phyloP scores from a whole-genome alignment of 2,797 vertebrate genomes.

The Scyliorhinus canicula region DNA sequence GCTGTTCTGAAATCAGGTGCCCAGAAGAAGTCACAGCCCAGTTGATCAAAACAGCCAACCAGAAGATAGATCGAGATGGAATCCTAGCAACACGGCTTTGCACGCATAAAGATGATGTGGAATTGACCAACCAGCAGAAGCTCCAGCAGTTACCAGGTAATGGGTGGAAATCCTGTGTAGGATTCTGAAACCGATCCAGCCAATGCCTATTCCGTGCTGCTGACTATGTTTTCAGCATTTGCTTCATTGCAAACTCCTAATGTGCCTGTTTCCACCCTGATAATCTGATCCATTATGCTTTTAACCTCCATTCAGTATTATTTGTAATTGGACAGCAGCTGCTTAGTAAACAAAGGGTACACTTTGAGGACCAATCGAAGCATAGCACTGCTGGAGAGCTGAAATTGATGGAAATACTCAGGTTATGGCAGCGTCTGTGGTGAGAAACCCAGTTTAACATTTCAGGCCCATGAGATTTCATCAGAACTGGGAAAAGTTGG shows the following conservation, averaged over 20 bases:
- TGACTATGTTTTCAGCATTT: not conserved
- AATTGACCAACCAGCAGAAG: slow-evolving; percentile 76
- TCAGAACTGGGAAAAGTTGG: not conserved
- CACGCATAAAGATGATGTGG: slow-evolving; percentile 92
- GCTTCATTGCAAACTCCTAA: not conserved
- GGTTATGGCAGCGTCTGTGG: not conserved
- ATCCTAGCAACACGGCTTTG: slow-evolving; percentile 88
- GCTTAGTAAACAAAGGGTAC: not conserved
- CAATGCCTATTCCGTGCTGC: not conserved
- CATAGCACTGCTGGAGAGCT: too few relatives aligned
- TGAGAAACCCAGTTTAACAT: not conserved
- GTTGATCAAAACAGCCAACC: slow-evolving; percentile 67
- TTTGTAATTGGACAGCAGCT: not conserved
- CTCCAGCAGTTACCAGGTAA: slow-evolving; percentile 80
- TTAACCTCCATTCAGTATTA: too few relatives aligned
- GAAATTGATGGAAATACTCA: not conserved
- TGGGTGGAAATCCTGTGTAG: not conserved
- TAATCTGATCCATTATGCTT: not conserved
- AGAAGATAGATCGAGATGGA: slow-evolving; percentile 76
- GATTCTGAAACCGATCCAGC: not conserved
- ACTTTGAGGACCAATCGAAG: not conserved
- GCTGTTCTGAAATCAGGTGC: slow-evolving; percentile 60
- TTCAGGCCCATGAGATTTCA: not conserved
- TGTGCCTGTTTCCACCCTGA: not conserved
- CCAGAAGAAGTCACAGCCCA: slow-evolving; percentile 75